Evolutionary conservation across 1,140 invertebrate genomes (phyloP), one percentile per base, ranked within the genome.

Genomic region (Euwallacea similis): DNA sequence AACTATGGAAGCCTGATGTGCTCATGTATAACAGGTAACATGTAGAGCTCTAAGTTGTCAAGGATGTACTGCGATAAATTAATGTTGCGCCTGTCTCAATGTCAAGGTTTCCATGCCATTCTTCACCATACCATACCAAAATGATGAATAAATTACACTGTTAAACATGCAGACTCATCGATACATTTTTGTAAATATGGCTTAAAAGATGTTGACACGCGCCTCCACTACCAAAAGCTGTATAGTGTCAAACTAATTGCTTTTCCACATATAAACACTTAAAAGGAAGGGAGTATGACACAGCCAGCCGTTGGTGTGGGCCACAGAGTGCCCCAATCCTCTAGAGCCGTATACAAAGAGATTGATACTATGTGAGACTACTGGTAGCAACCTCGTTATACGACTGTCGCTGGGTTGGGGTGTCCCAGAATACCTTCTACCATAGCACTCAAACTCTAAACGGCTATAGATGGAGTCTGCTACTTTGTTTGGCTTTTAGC

Each of bases 1-100:
- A 93, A 83, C 89, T 99, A 81, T 99, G 98, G 98, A 98, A 97
- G 86, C 98, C 98, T 76, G 97, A 99, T 85, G 95, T 99, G 76
- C 93, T 98, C 78, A 97, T 99, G 91, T 99, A 98, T 87, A 99
- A 99, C 89, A 97, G 95, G 94, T 96, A 87, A 77, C 75, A 79
- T 75, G 75, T 74, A 61, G 42, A 61, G 59, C 42, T 58, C 55
- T 50, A n/a, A 21, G 21, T 33, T 33, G 21, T 33, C 21, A 33
- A 33, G 21, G 21, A 33, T 33, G 21, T 33, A 33, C 21, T 33
- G 21, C 21, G 21, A 33, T 33, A 33, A 33, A 33, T 33, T 33
- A 33, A 33, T 33, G 21, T 33, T 33, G 21, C 21, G 21, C 21
- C 21, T 33, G 21, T 33, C 21, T 33, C 21, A 33, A 33, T 33